Conservation (phyloP, 2,888 invertebrate species). For the Dryomyza anilis region DNA sequence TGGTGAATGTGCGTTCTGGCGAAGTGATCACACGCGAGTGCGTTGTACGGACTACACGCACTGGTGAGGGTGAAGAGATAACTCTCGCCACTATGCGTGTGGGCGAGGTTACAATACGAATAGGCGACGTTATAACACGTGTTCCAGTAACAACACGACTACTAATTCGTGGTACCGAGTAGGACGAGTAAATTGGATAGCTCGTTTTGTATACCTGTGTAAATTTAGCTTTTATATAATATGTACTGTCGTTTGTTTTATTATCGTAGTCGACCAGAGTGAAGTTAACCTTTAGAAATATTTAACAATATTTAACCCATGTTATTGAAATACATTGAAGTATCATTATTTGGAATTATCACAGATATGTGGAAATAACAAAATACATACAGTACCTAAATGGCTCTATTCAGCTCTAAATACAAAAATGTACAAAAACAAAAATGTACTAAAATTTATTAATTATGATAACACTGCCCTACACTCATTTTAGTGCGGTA, state of each 20-base stretch:
- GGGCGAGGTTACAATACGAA: slow-evolving; percentile 55
- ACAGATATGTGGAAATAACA: too few relatives aligned
- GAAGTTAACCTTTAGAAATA: neutral
- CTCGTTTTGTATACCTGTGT: slow-evolving; percentile 57
- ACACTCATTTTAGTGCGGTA: too few relatives aligned
- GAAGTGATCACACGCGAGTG: slow-evolving; percentile 53
- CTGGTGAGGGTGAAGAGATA: slow-evolving; percentile 50
- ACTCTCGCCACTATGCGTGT: slow-evolving; percentile 50
- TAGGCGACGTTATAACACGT: slow-evolving; percentile 55
- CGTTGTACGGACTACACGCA: slow-evolving; percentile 50
- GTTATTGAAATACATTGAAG: too few relatives aligned
- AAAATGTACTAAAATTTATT: too few relatives aligned
- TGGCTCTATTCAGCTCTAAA: too few relatives aligned
- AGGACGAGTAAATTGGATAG: slow-evolving; percentile 59
- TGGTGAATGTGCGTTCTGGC: slow-evolving; percentile 47
- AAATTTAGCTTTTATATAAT: slow-evolving; percentile 30
- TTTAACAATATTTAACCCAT: too few relatives aligned
- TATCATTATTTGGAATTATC: too few relatives aligned
- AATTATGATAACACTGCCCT: too few relatives aligned
- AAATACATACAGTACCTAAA: too few relatives aligned
- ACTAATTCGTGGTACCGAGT: slow-evolving; percentile 46
- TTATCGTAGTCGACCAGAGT: slow-evolving; percentile 5
- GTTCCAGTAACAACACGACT: slow-evolving; percentile 50
- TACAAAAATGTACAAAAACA: too few relatives aligned
- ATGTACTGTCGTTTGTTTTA: neutral